Conservation (phyloP, 2,113 vertebrate species). For the Montifringilla adamsi region DNA sequence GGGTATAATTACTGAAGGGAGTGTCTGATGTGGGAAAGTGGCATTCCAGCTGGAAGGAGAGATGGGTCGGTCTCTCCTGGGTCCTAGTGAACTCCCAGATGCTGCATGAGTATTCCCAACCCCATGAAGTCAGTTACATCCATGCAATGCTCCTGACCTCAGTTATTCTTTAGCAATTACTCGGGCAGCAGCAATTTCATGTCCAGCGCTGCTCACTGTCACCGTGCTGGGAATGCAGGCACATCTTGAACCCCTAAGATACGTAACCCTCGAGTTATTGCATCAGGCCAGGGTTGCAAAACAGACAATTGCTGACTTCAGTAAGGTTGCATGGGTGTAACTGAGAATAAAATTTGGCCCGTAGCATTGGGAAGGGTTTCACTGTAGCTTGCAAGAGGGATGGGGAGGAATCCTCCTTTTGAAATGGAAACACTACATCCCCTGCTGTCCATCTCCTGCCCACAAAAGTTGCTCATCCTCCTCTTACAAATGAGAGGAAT, state of each 20-base stretch:
- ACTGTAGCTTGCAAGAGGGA: neutral
- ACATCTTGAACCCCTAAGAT: neutral
- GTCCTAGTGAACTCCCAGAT: neutral
- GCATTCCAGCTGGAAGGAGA: constrained; percentile 13
- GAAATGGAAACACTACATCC: neutral
- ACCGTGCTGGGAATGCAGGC: neutral
- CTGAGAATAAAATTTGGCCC: constrained; percentile 31
- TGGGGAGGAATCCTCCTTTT: neutral
- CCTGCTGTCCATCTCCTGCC: neutral
- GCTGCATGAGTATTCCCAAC: fast-evolving
- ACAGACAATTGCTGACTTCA: constrained; percentile 56
- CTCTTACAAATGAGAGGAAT: neutral
- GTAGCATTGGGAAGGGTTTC: constrained; percentile 11
- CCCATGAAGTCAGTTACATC: neutral
- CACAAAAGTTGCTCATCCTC: neutral
- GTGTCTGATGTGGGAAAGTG: constrained; percentile 57
- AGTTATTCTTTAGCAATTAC: neutral
- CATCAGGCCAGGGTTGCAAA: constrained; percentile 54
- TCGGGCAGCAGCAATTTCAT: neutral
- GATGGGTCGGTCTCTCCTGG: neutral
- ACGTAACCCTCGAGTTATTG: neutral
- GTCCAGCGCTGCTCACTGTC: neutral
- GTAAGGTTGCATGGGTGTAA: constrained; percentile 49
- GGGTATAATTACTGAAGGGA: constrained; percentile 56
- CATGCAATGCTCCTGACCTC: neutral